Conservation (phyloP, 2,113 vertebrate genomes). For the Nothobranchius kuhntae region DNA sequence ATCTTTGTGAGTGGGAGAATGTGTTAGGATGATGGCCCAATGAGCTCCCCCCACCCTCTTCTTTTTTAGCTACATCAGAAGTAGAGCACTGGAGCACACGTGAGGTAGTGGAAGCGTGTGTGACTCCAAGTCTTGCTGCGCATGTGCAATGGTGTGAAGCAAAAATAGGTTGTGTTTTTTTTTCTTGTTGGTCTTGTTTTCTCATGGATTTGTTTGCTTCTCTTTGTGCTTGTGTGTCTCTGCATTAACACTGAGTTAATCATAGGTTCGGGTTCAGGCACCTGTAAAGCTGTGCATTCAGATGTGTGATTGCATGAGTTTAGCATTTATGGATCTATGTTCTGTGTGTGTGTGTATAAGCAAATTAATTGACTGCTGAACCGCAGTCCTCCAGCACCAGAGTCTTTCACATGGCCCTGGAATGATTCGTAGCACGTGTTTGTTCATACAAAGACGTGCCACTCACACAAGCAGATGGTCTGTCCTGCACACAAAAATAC, state of each 20-base stretch:
- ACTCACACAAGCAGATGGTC: constrained; percentile 51
- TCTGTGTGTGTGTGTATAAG: background rate
- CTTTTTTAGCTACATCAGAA: constrained; percentile 46
- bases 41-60: constrained; percentile 42
- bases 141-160: constrained; percentile 55
- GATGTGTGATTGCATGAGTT: background rate
- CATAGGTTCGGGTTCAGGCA: constrained; percentile 1
- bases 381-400: constrained; percentile 36
- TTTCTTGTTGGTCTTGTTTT: constrained; percentile 17
- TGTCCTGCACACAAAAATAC: constrained; percentile 9
- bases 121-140: constrained; percentile 44
- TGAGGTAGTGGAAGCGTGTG: constrained; percentile 58
- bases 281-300: constrained; percentile 4
- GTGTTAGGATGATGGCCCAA: constrained; percentile 21
- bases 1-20: constrained; percentile 11
- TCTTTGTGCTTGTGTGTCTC: background rate
- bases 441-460: constrained; percentile 25
- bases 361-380: constrained; percentile 16
- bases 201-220: constrained; percentile 12
- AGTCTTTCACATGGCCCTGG: constrained; percentile 51
- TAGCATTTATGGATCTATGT: background rate
- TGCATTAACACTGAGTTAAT: background rate
- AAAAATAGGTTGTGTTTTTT: constrained; percentile 20
- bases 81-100: constrained; percentile 76
- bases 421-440: constrained; percentile 58